These are phyloP conservation scores for Dendrolimus pini DNA, from an alignment of 2,888 invertebrate species.

Conservation along the genomic window DNA sequence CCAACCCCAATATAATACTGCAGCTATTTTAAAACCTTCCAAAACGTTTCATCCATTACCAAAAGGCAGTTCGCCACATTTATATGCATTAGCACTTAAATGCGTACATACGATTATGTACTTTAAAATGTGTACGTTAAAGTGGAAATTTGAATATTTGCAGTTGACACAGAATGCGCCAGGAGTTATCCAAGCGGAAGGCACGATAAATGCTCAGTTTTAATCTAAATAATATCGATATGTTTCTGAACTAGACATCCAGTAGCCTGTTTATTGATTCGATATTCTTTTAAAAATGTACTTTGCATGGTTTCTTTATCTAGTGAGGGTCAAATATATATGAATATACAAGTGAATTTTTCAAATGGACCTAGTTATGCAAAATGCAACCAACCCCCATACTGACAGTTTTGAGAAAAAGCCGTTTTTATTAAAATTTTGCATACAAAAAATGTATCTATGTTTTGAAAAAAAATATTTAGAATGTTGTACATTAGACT, in stretches of 20 bases:
- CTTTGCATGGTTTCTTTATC: too few relatives aligned
- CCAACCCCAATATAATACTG: conserved; percentile 23
- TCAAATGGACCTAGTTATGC: too few relatives aligned
- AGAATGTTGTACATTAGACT: too few relatives aligned
- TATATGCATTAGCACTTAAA: conserved; percentile 50
- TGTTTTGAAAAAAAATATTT: too few relatives aligned
- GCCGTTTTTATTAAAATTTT: too few relatives aligned
- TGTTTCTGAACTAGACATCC: conserved; percentile 7
- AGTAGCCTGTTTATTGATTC: too few relatives aligned
- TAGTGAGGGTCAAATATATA: too few relatives aligned
- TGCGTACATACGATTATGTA: conserved; percentile 18
- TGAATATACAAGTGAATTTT: too few relatives aligned
- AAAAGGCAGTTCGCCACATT: conserved; percentile 50
- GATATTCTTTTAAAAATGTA: too few relatives aligned
- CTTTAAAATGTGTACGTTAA: conserved; percentile 30
- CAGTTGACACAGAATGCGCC: conserved; percentile 39
- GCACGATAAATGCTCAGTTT: conserved; percentile 57
- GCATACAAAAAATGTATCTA: too few relatives aligned
- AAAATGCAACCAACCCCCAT: too few relatives aligned
- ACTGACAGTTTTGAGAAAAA: too few relatives aligned
- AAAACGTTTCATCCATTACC: conserved; percentile 48
- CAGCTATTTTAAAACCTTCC: conserved; percentile 42
- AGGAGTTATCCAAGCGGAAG: conserved; percentile 53
- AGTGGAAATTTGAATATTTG: conserved; percentile 36
- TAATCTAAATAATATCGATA: conserved; percentile 68